Base-by-base conservation (phyloP, 2,113 vertebrate genomes). In the Empidonax alnorum region DNA sequence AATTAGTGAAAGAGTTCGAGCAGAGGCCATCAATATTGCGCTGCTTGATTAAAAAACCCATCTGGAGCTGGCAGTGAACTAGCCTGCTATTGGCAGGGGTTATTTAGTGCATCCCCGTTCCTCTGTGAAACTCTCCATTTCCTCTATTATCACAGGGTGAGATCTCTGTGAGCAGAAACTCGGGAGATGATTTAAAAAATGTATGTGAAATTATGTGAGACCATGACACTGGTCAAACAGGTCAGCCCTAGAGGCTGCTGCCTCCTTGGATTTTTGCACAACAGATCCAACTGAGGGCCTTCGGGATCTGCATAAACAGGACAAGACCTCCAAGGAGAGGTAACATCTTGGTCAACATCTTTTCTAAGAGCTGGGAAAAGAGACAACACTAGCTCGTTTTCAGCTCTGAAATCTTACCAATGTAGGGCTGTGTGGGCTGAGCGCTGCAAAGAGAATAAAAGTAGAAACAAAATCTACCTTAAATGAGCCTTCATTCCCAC, bases 1-100 rank as follows among this genome's bases (percentile, higher is more conserved):
- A 97, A 97, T 98, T 98, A 98, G 92, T 61, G 77, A 92, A 90
- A 96, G 88, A 96, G 92, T 96, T 96, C 90, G 86, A 74, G 84
- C 86, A 91, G 79, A 77, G 95, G 89, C 95, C 93, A 94, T 97
- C 96, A 94, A 93, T 98, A 97, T 97, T 97, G 94, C 84, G 88
- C 91, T 92, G 86, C 91, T 97, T 96, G 75, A 92, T 97, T 97
- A 96, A 96, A 97, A 97, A 91, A 93, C 82, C 87, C 71, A 44
- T 88, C 89, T 91, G 96, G 93, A 96, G 92, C 96, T 96, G 95
- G 94, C 86, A 92, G 56, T 79, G 91, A 81, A 55, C 53, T 81
- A 42, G 42, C 14, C 76, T 96, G 87, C 81, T 90, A 35, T 78
- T 88, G 94, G 90, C 79, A 96, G 94, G 82, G 80, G 86, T 97